Conservation (phyloP, 2,113 vertebrate genomes). For the Alethe castanea region DNA sequence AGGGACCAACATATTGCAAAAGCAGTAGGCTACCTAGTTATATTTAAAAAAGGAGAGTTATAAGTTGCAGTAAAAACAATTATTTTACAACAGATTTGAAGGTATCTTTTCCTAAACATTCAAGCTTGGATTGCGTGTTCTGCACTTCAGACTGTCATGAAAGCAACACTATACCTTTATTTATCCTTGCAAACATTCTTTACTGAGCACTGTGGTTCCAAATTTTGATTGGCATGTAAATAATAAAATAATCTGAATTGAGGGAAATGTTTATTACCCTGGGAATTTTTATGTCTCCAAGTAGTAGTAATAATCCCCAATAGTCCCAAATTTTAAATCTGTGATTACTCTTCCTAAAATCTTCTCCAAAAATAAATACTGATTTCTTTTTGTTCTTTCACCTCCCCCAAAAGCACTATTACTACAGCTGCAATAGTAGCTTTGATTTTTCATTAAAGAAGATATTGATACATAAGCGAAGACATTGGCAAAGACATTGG, state of each 20-base stretch:
- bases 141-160: not conserved
- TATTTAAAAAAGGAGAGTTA: not conserved
- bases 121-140: not conserved
- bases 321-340: not conserved
- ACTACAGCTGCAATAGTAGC: slow-evolving; percentile 18
- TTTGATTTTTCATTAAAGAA: slow-evolving; percentile 57
- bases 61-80: slow-evolving; percentile 12
- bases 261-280: not conserved
- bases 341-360: not conserved
- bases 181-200: not conserved
- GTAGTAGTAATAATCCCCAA: not conserved
- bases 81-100: not conserved
- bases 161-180: not conserved
- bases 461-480: slow-evolving; percentile 50
- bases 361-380: not conserved
- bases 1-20: slow-evolving; percentile 44
- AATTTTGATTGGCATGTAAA: not conserved
- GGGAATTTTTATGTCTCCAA: not conserved
- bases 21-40: slow-evolving; percentile 8
- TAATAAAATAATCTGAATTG: not conserved
- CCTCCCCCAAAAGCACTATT: not conserved
- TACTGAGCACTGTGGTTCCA: not conserved
- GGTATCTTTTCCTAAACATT: not conserved
- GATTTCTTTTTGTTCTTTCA: not conserved
- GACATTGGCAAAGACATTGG: slow-evolving; percentile 63